phyloP scores from a whole-genome alignment of 2,888 invertebrate species.

The Drosophila paramelanica region DNA sequence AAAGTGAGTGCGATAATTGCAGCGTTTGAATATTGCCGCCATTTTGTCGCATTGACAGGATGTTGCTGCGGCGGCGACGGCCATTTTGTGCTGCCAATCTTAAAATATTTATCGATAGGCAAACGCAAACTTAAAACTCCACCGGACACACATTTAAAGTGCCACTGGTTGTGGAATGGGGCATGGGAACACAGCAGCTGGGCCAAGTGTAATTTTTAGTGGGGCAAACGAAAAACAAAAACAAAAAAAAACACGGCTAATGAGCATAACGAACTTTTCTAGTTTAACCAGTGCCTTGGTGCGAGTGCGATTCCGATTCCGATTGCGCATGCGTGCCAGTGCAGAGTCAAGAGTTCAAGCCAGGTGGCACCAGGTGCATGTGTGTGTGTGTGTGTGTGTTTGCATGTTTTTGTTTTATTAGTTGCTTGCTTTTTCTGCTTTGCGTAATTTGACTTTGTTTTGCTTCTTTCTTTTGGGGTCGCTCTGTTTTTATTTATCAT shows the following conservation, averaged over 20 bases:
- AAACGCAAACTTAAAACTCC: neutral
- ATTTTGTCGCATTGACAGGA: conserved; percentile 14
- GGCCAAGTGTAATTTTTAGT: conserved; percentile 16
- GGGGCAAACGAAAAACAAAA: conserved; percentile 4
- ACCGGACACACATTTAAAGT: neutral
- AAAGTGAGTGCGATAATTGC: conserved; percentile 37
- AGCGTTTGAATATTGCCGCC: conserved; percentile 14
- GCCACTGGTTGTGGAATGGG: neutral
- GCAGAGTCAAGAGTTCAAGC: conserved; percentile 49
- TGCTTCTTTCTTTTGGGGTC: conserved; percentile 52
- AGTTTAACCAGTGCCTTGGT: conserved; percentile 7
- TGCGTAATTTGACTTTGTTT: conserved; percentile 54
- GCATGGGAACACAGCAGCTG: neutral
- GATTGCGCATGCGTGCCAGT: conserved; percentile 49
- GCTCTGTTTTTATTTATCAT: conserved; percentile 29
- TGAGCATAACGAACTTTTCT: conserved; percentile 15
- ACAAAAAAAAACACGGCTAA: neutral
- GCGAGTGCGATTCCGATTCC: neutral
- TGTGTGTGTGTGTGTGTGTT: conserved; percentile 11
- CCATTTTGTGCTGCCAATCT: conserved; percentile 12
- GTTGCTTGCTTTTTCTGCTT: conserved; percentile 22
- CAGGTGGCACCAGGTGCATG: conserved; percentile 19
- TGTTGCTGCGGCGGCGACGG: neutral
- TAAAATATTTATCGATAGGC: conserved; percentile 16
- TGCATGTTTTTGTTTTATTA: conserved; percentile 18